Evolutionary conservation across 2,113 vertebrate genomes (phyloP), one percentile per base, ranked within the genome.

Genomic region (Menura novaehollandiae): DNA sequence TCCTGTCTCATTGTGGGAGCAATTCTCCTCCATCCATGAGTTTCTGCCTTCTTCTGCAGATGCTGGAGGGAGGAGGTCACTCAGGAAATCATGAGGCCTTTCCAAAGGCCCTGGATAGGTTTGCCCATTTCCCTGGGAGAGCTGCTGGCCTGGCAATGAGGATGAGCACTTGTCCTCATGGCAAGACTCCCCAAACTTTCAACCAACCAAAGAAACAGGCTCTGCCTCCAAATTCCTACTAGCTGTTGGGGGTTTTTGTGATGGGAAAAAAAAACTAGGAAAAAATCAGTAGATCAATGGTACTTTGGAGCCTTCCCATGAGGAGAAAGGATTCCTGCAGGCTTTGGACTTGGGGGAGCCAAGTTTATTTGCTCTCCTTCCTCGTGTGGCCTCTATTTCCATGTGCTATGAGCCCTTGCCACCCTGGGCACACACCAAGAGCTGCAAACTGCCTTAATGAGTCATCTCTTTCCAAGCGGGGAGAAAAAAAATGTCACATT

Each of bases 401-500:
- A 9, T 66, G 52, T 11, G 16, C 79, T 72, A 62, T 6, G 71
- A 89, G 84, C 74, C 41, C 20, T 63, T 83, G 51, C 55, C 64
- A 43, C 35, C 47, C 76, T 39, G 87, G 66, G 74, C 66, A 68
- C 58, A 24, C 85, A 62, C 2, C 4, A 33, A 49, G 77, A 75
- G 66, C 27, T 82, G 75, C 1, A 27, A 74, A 23, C 66, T 88
- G 74, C 82, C 66, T 73, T 76, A 21, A 46, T 85, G 93, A 95
- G 74, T 93, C 89, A 94, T 72, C 49, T 72, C 84, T 23, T 82
- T 13, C 87, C 41, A 74, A 78, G 89, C 8, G 0, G 56, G 81
- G 77, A 91, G 77, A 60, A 60, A 75, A 75, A 83, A 92, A 94
- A 91, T 33, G 87, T 91, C 94, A 94, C 89, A 46, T 94, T 75